Evolutionary conservation across 2,113 vertebrate species (phyloP).

Genomic region (Tragulus kanchil): DNA sequence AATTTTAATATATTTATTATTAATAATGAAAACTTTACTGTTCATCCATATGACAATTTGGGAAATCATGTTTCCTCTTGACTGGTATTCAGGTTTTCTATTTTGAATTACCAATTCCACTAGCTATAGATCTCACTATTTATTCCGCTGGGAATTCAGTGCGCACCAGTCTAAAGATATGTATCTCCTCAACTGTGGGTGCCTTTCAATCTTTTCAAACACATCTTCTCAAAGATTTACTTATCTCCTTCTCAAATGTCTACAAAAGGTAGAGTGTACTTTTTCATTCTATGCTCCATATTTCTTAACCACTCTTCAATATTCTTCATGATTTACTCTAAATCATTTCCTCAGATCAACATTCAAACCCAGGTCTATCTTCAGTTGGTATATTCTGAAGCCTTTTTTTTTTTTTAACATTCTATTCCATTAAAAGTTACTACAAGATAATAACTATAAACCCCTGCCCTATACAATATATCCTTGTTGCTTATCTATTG

Average conservation of each 20-base stretch:
- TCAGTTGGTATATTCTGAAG: neutral
- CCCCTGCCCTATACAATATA: neutral
- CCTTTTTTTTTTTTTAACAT: neutral
- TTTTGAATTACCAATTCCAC: neutral
- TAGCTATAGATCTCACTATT: neutral
- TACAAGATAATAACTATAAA: neutral
- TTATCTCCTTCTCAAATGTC: neutral
- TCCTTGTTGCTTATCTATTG: neutral
- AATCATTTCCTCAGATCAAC: neutral
- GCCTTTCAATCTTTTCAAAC: neutral
- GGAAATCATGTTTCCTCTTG: neutral
- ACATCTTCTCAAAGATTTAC: neutral
- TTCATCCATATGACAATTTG: neutral
- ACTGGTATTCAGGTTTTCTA: neutral
- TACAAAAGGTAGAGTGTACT: neutral
- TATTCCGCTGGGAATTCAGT: neutral
- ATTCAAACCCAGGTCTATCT: neutral
- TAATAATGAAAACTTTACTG: neutral
- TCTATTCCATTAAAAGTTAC: neutral
- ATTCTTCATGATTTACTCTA: neutral
- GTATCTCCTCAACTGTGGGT: neutral
- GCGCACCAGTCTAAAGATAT: neutral
- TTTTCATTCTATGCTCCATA: neutral
- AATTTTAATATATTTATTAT: neutral
- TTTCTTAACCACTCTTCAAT: neutral